Evolutionary conservation across 2,113 vertebrate genomes (phyloP), one percentile per base, ranked within the genome.

Genomic region (Lepisosteus osseus): DNA sequence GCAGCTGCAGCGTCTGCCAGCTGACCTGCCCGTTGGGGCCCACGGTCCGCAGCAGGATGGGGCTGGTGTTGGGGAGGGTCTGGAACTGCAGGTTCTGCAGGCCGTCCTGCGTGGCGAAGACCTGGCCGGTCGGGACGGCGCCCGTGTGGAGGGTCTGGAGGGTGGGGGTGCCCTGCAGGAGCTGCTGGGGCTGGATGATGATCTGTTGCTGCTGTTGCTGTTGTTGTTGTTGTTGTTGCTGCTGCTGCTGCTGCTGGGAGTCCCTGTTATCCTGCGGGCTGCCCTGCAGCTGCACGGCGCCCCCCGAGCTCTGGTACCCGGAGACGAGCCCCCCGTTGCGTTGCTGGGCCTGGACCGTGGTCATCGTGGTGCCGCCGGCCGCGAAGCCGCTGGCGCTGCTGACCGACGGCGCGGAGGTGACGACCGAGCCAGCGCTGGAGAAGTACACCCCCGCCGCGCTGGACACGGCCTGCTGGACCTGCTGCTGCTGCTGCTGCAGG

Each of bases 1-100:
- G 96, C 76, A 99, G 89, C 88, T 99, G 97, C 80, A 99, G 91
- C 59, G 96, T 98, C 77, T 99, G 97, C 96, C 97, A 99, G 87
- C 94, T 98, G 70, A 99, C 92, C 82, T 99, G 96, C 67, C 97
- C 97, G 7, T 96, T 97, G 40, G 96, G 95, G 3, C 94, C 94
- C 29, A 99, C 90, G 0, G 97, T 97, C 72, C 96, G 94, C 84
- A 99, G 90, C 74, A 98, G 90, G 83, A 99, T 95, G 65, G 96
- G 93, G 7, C 95, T 91, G 0, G 95, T 88, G 77, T 96, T 98
- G 64, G 95, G 93, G 77, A 99, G 87, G 11, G 94, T 85, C 43
- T 95, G 94, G 73, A 99, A 92, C 85, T 99, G 97, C 55, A 99
- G 92, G 81, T 97, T 97, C 87, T 99, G 97, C 75, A 98, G 80